phyloP scores from a whole-genome alignment of 1,140 invertebrate genomes.

The Temnothorax nylanderi region DNA sequence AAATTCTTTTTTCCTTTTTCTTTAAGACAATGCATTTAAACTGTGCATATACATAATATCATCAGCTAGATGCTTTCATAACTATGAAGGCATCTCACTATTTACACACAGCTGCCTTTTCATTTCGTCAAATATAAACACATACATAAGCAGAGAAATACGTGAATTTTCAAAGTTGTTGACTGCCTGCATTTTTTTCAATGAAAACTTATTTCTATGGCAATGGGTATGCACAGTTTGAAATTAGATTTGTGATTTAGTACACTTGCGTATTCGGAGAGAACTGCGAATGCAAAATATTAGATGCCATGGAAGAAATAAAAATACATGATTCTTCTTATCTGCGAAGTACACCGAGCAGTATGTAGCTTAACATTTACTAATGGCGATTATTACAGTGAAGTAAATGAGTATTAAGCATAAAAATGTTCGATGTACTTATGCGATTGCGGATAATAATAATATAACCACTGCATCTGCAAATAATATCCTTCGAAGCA shows the following conservation, averaged over 20 bases:
- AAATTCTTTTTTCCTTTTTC: background rate
- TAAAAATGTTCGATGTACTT: background rate
- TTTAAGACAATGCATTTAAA: constrained; percentile 54
- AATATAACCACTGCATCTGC: background rate
- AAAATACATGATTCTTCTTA: constrained; percentile 39
- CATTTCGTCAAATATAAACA: constrained; percentile 25
- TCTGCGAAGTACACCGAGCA: background rate
- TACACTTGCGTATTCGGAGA: background rate
- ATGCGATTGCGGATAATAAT: constrained; percentile 11
- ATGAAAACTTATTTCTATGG: constrained; percentile 40
- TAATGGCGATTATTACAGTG: background rate
- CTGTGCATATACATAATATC: constrained; percentile 53
- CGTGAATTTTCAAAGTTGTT: background rate
- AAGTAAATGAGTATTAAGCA: background rate
- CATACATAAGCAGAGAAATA: constrained; percentile 7
- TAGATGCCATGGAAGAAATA: constrained; percentile 38
- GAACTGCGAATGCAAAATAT: constrained; percentile 20
- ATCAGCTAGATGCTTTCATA: constrained; percentile 20
- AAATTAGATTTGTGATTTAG: constrained; percentile 29
- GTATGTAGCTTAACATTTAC: background rate
- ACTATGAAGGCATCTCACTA: constrained; percentile 1
- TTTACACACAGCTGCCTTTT: constrained; percentile 14
- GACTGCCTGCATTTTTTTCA: background rate
- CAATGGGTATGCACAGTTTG: constrained; percentile 29
- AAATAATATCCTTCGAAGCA: constrained; percentile 46